These are phyloP conservation scores for Isurus oxyrinchus DNA, from an alignment of 2,113 vertebrate genomes.

Conservation along the genomic window DNA sequence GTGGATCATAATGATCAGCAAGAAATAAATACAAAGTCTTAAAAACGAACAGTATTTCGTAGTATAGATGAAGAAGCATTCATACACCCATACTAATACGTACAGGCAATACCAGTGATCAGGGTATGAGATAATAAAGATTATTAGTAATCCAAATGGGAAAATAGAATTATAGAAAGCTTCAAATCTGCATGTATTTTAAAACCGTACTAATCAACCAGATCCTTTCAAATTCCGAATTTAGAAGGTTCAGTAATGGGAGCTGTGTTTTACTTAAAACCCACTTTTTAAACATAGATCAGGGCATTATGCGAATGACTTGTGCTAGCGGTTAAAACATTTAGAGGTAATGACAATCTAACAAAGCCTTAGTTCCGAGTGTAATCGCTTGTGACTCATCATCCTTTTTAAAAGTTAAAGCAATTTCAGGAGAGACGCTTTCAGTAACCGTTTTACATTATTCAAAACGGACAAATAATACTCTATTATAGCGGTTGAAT, in stretches of 20 bases:
- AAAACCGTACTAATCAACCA: background rate
- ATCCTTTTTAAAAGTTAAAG: conserved; percentile 97
- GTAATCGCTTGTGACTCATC: conserved; percentile 61
- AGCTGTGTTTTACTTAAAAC: conserved; percentile 44
- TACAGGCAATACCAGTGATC: background rate
- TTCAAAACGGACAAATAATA: conserved; percentile 98
- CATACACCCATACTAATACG: background rate
- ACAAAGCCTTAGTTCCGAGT: conserved; percentile 84
- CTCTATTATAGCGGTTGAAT: conserved; percentile 95
- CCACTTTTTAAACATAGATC: conserved; percentile 74
- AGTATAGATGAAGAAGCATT: conserved; percentile 2
- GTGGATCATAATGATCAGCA: background rate
- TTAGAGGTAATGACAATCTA: conserved; percentile 85
- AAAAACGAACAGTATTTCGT: background rate
- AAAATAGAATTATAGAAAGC: background rate
- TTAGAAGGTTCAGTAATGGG: background rate
- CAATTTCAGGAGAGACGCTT: conserved; percentile 95
- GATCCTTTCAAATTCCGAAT: background rate
- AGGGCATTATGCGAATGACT: conserved; percentile 73
- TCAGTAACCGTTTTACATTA: conserved; percentile 88
- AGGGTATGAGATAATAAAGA: background rate
- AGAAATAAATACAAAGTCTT: background rate
- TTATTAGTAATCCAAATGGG: background rate
- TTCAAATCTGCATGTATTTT: conserved; percentile 8
- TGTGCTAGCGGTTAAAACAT: conserved; percentile 86